These are phyloP conservation scores for Gasteruption jaculator DNA, from an alignment of 2,888 invertebrate species.

Conservation along the genomic window DNA sequence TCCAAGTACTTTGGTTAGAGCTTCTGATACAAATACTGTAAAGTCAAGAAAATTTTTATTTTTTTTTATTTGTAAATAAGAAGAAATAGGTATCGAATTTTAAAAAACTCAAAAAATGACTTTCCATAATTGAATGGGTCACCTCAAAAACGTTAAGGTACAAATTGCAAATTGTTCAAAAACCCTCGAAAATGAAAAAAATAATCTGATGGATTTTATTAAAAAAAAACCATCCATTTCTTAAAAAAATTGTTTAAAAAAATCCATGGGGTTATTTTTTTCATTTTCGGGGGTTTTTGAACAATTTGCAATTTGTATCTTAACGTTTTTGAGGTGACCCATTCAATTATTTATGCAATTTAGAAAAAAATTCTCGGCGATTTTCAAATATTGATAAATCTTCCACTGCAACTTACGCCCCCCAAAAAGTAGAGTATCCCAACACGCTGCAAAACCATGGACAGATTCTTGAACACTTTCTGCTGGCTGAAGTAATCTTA, in stretches of 20 bases:
- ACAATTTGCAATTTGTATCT: background rate
- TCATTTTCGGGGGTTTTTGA: too few species aligned
- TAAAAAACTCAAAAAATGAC: background rate
- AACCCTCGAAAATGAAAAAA: too few species aligned
- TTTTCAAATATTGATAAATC: too few species aligned
- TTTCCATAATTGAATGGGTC: too few species aligned
- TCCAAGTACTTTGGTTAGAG: slow-evolving; percentile 67
- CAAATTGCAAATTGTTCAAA: too few species aligned
- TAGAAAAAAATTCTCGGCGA: background rate
- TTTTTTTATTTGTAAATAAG: too few species aligned
- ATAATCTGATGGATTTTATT: too few species aligned
- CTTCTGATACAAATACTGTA: slow-evolving; percentile 76
- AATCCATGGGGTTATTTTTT: too few species aligned
- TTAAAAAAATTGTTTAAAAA: too few species aligned
- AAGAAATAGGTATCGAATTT: background rate
- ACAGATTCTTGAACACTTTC: slow-evolving; percentile 61
- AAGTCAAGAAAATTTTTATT: slow-evolving; percentile 19
- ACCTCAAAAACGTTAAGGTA: too few species aligned
- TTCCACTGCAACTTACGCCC: slow-evolving; percentile 65
- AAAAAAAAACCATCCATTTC: too few species aligned
- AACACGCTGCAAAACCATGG: slow-evolving; percentile 64
- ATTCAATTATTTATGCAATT: background rate
- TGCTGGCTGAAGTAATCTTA: slow-evolving; percentile 64
- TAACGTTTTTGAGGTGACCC: too few species aligned
- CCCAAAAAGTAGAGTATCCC: slow-evolving; percentile 73